Evolutionary conservation across 2,797 vertebrate genomes (phyloP), one percentile per base, ranked within the genome.

Genomic region (Lycodopsis pacificus): DNA sequence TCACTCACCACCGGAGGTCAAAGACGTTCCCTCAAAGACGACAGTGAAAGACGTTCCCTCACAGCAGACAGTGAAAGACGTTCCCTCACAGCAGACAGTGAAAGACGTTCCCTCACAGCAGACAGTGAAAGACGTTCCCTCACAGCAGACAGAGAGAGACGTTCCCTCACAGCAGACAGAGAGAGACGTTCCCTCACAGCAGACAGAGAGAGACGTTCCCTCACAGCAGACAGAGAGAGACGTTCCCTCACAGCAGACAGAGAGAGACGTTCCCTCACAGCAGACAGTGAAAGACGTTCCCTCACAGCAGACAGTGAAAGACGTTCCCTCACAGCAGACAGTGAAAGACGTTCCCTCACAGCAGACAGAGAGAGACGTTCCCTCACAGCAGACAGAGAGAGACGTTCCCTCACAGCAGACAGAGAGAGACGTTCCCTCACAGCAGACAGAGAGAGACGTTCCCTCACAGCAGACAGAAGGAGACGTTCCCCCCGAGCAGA

Each of bases 1-100:
- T 68, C 71, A 17, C 10, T 76, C 74, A 1, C 78, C 66, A 1
- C 80, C 53, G 36, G 89, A 79, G 51, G 65, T 67, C 66, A 77
- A 77, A 71, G 62, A 57, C 27, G 2, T 25, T 25, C 25, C 25
- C 25, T 25, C 25, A 25, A n/a, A n/a, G n/a, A n/a, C n/a, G 25
- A 25, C 25, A 25, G 25, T 25, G 25, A 25, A 25, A 25, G 25
- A 25, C 25, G 25, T 25, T 25, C 25, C 25, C 25, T 25, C 25
- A 25, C 25, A 25, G 25, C 25, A 25, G 25, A 25, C 25, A 25
- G 25, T 2, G 25, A 25, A 2, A 25, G 25, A 25, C 25, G 25
- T 25, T 25, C 25, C 25, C 25, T 25, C 25, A 25, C 25, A 25
- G 25, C 25, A 25, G 25, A 25, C 25, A 25, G 25, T 2, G 25